Conservation (phyloP, 2,797 vertebrate species). For the Neomorphus geoffroyi region DNA sequence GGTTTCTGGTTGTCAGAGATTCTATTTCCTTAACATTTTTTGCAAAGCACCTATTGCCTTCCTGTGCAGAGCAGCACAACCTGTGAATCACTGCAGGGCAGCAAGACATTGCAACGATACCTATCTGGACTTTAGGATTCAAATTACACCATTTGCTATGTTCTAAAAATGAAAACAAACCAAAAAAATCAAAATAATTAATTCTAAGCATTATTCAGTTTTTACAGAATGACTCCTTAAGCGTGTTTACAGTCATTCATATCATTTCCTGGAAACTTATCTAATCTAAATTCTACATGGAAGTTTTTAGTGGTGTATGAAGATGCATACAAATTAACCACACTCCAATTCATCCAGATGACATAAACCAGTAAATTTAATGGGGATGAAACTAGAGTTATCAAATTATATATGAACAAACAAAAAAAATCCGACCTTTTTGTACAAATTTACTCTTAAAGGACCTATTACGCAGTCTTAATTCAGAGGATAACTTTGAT, state of each 20-base stretch:
- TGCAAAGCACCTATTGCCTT: background rate
- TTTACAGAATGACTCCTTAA: background rate
- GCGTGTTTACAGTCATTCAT: slow-evolving; percentile 11
- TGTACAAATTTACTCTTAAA: background rate
- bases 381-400: background rate
- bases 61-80: background rate
- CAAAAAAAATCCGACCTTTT: background rate
- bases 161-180: background rate
- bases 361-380: background rate
- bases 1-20: background rate
- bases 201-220: background rate
- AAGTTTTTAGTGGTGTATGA: slow-evolving; percentile 27
- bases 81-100: background rate
- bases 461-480: background rate
- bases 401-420: background rate
- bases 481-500: slow-evolving; percentile 19
- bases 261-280: slow-evolving; percentile 51
- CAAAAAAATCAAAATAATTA: background rate
- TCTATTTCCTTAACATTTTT: background rate
- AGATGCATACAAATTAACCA: slow-evolving; percentile 10
- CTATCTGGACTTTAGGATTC: background rate
- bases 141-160: background rate
- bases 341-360: background rate
- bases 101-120: background rate
- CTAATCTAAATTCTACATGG: slow-evolving; percentile 31